A percentile compares a stretch with the other conserved stretches of the same genome.
Evolutionary conservation across 2,797 vertebrate genomes (phyloP).

Genomic region (Diplodus sargus): DNA sequence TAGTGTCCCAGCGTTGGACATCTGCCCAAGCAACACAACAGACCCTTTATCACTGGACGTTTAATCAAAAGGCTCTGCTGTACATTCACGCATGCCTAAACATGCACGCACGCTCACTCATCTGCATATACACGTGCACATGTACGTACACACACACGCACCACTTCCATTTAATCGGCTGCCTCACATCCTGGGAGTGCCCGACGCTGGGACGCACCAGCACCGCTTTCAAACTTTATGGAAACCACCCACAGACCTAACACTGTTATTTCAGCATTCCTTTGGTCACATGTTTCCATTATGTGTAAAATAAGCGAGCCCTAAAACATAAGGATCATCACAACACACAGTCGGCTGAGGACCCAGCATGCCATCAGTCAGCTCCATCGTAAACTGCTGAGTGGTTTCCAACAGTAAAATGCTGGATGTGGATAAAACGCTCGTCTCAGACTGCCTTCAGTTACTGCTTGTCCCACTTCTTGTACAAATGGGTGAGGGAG

Average conservation of each 20-base stretch:
- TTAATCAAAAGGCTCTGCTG: slow-evolving; percentile 59
- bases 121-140: slow-evolving; percentile 16
- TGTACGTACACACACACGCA: slow-evolving; percentile 22
- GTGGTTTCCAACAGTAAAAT: slow-evolving; percentile 32
- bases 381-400: slow-evolving; percentile 41
- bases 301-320: slow-evolving; percentile 70
- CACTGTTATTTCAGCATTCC: slow-evolving; percentile 81
- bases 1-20: slow-evolving; percentile 62
- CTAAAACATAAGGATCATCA: slow-evolving; percentile 54
- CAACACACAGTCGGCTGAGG: slow-evolving; percentile 32
- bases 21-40: slow-evolving; percentile 73
- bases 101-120: slow-evolving; percentile 40
- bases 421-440: slow-evolving; percentile 1
- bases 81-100: slow-evolving; percentile 46
- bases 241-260: slow-evolving; percentile 76
- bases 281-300: slow-evolving; percentile 70
- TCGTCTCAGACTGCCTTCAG: slow-evolving; percentile 19
- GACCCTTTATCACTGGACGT: slow-evolving; percentile 54
- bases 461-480: slow-evolving; percentile 1
- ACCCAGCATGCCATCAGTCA: slow-evolving; percentile 36
- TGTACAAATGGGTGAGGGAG: slow-evolving; percentile 2
- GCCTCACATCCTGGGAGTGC: slow-evolving; percentile 77
- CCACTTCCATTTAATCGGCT: slow-evolving; percentile 66
- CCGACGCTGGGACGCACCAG: slow-evolving; percentile 45
- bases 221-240: slow-evolving; percentile 76